A percentile compares a stretch with the other conserved stretches of the same genome.
phyloP scores from a whole-genome alignment of 2,888 invertebrate species.

The Calliopum simillimum region DNA sequence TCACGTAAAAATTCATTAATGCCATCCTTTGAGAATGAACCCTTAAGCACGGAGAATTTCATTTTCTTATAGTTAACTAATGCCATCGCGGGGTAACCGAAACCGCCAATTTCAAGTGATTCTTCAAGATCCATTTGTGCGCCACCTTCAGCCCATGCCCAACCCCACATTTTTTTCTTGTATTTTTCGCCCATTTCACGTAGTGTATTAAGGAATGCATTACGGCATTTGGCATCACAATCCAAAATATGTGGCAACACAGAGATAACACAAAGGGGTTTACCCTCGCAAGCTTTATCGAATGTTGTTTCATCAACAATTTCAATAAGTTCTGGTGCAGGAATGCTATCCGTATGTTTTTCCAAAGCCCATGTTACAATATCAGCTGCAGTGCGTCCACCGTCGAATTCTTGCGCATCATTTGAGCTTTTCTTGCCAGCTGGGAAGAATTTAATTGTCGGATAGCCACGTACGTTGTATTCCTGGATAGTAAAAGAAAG shows the following conservation, averaged over 20 bases:
- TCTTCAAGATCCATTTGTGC: conserved; percentile 87
- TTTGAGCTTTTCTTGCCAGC: conserved; percentile 79
- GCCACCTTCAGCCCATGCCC: conserved; percentile 96
- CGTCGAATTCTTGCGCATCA: conserved; percentile 87
- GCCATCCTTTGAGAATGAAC: conserved; percentile 94
- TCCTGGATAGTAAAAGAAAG: conserved; percentile 69
- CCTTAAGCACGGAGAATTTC: conserved; percentile 93
- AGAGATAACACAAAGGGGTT: conserved; percentile 91
- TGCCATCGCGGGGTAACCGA: conserved; percentile 99
- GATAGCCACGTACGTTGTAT: conserved; percentile 93
- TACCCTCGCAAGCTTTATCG: conserved; percentile 83
- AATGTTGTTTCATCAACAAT: conserved; percentile 73
- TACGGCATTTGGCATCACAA: conserved; percentile 92
- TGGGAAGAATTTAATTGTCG: conserved; percentile 93
- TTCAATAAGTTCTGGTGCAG: conserved; percentile 89
- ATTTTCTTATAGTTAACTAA: conserved; percentile 96
- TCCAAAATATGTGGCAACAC: conserved; percentile 96
- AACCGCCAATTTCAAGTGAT: conserved; percentile 93
- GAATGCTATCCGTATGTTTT: conserved; percentile 86
- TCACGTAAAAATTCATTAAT: conserved; percentile 95
- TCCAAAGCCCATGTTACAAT: conserved; percentile 92
- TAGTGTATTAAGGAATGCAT: conserved; percentile 83
- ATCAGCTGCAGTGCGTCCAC: conserved; percentile 89
- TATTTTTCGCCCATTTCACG: conserved; percentile 86
- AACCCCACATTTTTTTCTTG: conserved; percentile 97